Percentiles rank a stretch among this genome's conserved stretches.
phyloP scores from a whole-genome alignment of 2,113 vertebrate genomes.

The Piprites chloris region DNA sequence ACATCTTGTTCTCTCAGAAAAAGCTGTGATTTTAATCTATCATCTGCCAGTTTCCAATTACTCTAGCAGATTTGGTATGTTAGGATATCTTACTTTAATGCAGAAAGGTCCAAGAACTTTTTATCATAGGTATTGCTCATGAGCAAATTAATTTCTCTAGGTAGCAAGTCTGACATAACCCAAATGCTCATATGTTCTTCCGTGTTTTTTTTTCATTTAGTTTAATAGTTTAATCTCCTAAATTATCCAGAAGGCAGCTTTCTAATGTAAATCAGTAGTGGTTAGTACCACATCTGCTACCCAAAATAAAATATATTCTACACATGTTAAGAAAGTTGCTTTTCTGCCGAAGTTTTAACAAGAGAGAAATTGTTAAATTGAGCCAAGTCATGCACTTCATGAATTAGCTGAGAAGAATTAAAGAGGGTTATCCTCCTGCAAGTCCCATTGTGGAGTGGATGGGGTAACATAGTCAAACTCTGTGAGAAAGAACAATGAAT shows the following conservation, averaged over 20 bases:
- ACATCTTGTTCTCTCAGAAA: neutral
- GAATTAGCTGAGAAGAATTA: neutral
- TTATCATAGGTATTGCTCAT: neutral
- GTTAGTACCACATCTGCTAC: neutral
- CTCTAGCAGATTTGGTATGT: neutral
- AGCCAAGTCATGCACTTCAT: neutral
- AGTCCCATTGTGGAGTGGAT: neutral
- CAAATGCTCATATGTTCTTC: fast-evolving
- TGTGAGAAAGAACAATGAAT: neutral
- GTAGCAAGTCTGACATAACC: neutral
- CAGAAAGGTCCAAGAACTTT: neutral
- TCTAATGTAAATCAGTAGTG: neutral
- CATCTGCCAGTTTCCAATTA: neutral
- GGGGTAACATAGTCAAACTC: neutral
- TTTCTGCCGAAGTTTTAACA: neutral
- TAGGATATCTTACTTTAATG: neutral
- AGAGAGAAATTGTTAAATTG: neutral
- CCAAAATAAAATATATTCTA: neutral
- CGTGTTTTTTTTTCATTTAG: neutral
- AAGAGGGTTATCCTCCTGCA: neutral
- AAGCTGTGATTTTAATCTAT: neutral
- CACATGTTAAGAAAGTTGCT: neutral
- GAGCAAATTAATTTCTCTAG: neutral
- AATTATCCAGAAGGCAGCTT: neutral
- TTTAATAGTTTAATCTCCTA: neutral